Evolutionary conservation across 2,888 invertebrate species (phyloP).

Genomic region (Xylota sylvarum): DNA sequence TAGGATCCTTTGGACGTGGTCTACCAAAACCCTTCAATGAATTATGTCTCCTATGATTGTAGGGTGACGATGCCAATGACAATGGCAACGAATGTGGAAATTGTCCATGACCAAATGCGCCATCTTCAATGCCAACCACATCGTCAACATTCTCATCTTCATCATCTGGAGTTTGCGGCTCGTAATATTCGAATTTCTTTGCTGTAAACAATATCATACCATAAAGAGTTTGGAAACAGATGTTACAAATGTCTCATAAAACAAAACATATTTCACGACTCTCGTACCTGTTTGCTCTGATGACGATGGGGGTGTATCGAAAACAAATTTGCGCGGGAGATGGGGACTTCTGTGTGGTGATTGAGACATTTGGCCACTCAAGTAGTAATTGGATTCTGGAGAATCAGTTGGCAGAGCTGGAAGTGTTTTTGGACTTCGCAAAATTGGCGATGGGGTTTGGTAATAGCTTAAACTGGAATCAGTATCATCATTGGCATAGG

Average conservation of each 20-base stretch:
- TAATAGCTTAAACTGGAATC: constrained; percentile 82
- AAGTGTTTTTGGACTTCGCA: constrained; percentile 78
- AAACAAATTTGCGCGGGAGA: constrained; percentile 87
- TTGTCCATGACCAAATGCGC: constrained; percentile 48
- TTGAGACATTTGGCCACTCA: constrained; percentile 79
- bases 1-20: constrained; percentile 33
- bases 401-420: constrained; percentile 80
- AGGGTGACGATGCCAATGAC: constrained; percentile 78
- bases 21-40: constrained; percentile 52
- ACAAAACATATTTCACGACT: background rate
- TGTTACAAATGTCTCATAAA: background rate
- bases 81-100: constrained; percentile 79
- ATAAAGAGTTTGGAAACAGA: background rate
- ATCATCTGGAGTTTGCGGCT: constrained; percentile 83
- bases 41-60: constrained; percentile 78
- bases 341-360: constrained; percentile 86
- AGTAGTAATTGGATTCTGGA: constrained; percentile 78
- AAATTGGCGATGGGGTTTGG: constrained; percentile 82
- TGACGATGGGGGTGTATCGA: constrained; percentile 82
- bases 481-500: constrained; percentile 82
- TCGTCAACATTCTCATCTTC: constrained; percentile 71
- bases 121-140: constrained; percentile 40
- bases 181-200: constrained; percentile 84
- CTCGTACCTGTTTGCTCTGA: constrained; percentile 61
- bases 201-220: constrained; percentile 50